These are phyloP conservation scores for Tetramorium parvispinum DNA, from an alignment of 1,140 invertebrate genomes.

Conservation along the genomic window DNA sequence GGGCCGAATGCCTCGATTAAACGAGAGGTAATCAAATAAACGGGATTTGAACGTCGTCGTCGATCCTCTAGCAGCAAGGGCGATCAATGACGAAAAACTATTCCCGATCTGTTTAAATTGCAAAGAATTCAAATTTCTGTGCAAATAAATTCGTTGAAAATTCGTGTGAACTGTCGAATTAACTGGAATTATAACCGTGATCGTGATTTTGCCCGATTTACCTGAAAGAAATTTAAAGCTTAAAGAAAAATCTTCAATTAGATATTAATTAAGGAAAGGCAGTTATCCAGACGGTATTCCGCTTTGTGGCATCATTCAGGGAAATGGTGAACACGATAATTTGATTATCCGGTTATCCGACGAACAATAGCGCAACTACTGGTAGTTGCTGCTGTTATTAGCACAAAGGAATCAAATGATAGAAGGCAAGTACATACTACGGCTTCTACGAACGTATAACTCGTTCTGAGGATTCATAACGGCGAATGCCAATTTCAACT, in stretches of 20 bases:
- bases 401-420: constrained; percentile 74
- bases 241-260: constrained; percentile 72
- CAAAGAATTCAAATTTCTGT: constrained; percentile 49
- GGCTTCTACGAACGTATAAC: constrained; percentile 73
- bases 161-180: not conserved
- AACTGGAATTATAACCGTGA: not conserved
- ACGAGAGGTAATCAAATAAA: constrained; percentile 76
- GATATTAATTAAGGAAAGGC: constrained; percentile 78
- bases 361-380: constrained; percentile 79
- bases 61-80: constrained; percentile 30
- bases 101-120: constrained; percentile 55
- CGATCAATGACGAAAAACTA: constrained; percentile 58
- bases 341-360: constrained; percentile 76
- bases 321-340: constrained; percentile 74
- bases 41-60: constrained; percentile 74
- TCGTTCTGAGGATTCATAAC: constrained; percentile 73
- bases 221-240: not conserved
- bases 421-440: constrained; percentile 66
- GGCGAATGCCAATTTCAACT: constrained; percentile 77
- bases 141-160: constrained; percentile 32
- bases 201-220: not conserved
- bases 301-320: constrained; percentile 40
- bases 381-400: constrained; percentile 68
- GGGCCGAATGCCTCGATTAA: constrained; percentile 69
- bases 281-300: constrained; percentile 61